Evolutionary conservation across 1,140 invertebrate genomes (phyloP), one percentile per base, ranked within the genome.

Genomic region (Pachypeltis micranthus): DNA sequence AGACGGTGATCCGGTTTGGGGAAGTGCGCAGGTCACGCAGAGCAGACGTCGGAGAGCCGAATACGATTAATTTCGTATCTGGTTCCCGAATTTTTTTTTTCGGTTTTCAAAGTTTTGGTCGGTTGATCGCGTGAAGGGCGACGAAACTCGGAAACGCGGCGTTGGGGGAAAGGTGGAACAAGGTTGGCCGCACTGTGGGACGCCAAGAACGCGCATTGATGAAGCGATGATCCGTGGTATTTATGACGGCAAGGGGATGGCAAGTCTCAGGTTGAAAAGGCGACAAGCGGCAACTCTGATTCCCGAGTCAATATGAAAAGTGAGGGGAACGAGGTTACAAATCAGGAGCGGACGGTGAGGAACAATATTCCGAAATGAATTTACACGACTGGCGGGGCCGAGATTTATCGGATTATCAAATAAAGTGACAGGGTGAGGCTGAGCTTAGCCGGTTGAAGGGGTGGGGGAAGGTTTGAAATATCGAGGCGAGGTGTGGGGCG

Each of bases 161-260:
- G n/a, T n/a, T n/a, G n/a, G n/a, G 44, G 34, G n/a, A 39, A 39
- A 39, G 34, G 34, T n/a, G 44, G 44, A 16, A 47, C n/a, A 47
- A 47, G 44, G 54, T 24, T 23, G 54, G n/a, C 16, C 16, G 25
- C 54, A 25, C 23, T 56, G 54, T 24, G n/a, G 54, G 24, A 26
- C 21, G 54, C 26, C 54, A 24, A 24, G 16, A 56, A 24, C 21
- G 24, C n/a, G 54, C 54, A 25, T n/a, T n/a, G 61, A 62, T 24
- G 57, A 54, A 63, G 55, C 61, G 61, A 63, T 63, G 25, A 19
- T 23, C 1, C 61, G 61, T 63, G 29, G 39, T 51, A 47, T n/a
- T n/a, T n/a, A n/a, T n/a, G n/a, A 23, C 2, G 44, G 24, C 44
- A 23, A 47, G n/a, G 44, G 44, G 44, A 47, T 19, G 44, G 24